Conservation (phyloP, 1,140 invertebrate genomes). For the Papilio glaucus region DNA sequence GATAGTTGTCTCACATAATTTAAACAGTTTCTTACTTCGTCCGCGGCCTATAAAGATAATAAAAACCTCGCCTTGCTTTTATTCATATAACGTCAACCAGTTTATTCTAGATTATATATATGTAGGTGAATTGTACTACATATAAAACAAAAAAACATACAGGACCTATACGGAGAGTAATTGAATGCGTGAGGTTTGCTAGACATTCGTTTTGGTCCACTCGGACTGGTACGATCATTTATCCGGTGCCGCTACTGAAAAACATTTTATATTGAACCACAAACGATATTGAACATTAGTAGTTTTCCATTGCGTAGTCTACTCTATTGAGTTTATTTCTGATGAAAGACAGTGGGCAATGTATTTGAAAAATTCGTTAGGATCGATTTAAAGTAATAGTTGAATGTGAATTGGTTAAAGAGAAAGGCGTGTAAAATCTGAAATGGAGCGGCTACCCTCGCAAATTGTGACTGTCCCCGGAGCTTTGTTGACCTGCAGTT, state of each 20-base stretch:
- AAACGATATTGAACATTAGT: not conserved
- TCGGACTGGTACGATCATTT: conserved; percentile 60
- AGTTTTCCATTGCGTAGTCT: conserved; percentile 34
- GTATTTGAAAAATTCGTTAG: conserved; percentile 15
- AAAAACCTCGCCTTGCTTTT: too few species aligned
- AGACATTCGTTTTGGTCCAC: conserved; percentile 62
- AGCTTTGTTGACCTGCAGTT: conserved; percentile 59
- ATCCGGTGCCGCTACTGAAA: conserved; percentile 46
- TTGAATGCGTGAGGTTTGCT: conserved; percentile 77
- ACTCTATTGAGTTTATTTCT: conserved; percentile 4
- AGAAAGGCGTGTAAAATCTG: conserved; percentile 64
- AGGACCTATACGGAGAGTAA: conserved; percentile 61
- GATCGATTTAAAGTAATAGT: conserved; percentile 23
- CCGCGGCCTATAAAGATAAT: too few species aligned
- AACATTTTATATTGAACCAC: not conserved
- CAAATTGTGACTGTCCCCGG: conserved; percentile 66
- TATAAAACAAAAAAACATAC: conserved; percentile 44
- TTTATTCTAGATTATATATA: not conserved
- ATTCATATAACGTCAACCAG: too few species aligned
- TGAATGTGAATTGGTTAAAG: conserved; percentile 51
- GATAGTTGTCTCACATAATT: too few species aligned
- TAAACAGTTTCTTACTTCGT: too few species aligned
- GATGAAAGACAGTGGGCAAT: conserved; percentile 33
- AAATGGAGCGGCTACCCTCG: conserved; percentile 63
- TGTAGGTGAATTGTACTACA: not conserved